Evolutionary conservation across 2,888 invertebrate species (phyloP).

Genomic region (Hesperia comma): DNA sequence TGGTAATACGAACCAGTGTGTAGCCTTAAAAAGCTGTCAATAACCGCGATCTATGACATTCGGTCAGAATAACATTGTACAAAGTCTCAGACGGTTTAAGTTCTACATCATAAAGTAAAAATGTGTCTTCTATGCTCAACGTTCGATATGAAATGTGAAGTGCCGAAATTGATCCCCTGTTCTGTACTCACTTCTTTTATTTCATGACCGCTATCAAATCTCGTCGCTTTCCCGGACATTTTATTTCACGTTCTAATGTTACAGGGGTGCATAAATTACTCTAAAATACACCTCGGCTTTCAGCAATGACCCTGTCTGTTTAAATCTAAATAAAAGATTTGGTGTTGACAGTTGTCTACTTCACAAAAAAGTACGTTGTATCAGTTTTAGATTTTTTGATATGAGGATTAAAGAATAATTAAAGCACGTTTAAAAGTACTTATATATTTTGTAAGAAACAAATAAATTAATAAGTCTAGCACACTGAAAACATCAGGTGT

Average conservation of each 20-base stretch:
- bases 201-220: slow-evolving; percentile 31
- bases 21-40: no score
- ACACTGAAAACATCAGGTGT: no score
- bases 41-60: no score
- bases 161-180: neutral
- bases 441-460: no score
- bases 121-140: neutral
- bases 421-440: no score
- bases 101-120: no score
- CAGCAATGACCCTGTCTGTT: slow-evolving; percentile 17
- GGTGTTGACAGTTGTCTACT: neutral
- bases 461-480: no score
- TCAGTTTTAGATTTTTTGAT: no score
- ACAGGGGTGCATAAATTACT: slow-evolving; percentile 34
- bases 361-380: neutral
- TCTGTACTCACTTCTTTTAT: slow-evolving; percentile 18
- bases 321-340: slow-evolving; percentile 23
- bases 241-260: slow-evolving; percentile 30
- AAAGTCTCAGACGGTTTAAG: no score
- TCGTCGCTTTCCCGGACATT: slow-evolving; percentile 27
- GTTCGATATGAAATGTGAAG: neutral
- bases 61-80: no score
- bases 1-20: no score
- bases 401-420: no score
- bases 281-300: slow-evolving; percentile 21